These are phyloP conservation scores for Xiphorhynchus elegans DNA, from an alignment of 2,113 vertebrate species.

Conservation along the genomic window DNA sequence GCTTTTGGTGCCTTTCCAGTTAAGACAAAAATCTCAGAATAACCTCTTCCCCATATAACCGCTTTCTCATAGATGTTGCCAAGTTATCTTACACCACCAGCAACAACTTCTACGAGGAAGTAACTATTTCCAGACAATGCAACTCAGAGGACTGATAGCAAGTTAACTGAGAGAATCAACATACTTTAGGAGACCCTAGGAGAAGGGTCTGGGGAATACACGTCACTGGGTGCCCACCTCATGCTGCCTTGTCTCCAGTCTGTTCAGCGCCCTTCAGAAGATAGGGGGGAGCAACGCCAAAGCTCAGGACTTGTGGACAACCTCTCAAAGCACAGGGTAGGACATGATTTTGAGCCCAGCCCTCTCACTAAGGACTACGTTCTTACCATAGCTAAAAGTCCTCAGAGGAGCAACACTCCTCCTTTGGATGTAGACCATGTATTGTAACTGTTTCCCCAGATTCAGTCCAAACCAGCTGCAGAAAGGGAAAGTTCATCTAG, in stretches of 20 bases:
- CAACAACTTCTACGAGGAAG: not conserved
- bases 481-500: slow-evolving; percentile 11
- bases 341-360: not conserved
- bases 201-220: not conserved
- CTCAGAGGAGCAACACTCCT: not conserved
- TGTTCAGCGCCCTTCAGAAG: not conserved
- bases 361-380: rapidly evolving
- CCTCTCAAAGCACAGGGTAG: not conserved
- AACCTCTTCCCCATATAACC: slow-evolving; percentile 22
- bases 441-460: not conserved
- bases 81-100: slow-evolving; percentile 40
- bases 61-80: slow-evolving; percentile 23
- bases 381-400: not conserved
- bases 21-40: slow-evolving; percentile 45
- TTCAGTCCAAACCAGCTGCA: slow-evolving; percentile 14
- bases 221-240: not conserved
- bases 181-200: not conserved
- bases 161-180: not conserved
- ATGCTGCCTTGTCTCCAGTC: not conserved
- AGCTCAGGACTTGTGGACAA: not conserved
- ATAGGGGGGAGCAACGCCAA: rapidly evolving
- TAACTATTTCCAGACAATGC: slow-evolving; percentile 34
- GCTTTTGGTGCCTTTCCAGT: slow-evolving; percentile 44
- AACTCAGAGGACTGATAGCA: not conserved
- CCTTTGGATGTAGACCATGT: not conserved